Percentiles rank a stretch among this genome's conserved stretches.
Conservation (phyloP, 2,797 vertebrate genomes). For the Rhodeus uyekii region DNA sequence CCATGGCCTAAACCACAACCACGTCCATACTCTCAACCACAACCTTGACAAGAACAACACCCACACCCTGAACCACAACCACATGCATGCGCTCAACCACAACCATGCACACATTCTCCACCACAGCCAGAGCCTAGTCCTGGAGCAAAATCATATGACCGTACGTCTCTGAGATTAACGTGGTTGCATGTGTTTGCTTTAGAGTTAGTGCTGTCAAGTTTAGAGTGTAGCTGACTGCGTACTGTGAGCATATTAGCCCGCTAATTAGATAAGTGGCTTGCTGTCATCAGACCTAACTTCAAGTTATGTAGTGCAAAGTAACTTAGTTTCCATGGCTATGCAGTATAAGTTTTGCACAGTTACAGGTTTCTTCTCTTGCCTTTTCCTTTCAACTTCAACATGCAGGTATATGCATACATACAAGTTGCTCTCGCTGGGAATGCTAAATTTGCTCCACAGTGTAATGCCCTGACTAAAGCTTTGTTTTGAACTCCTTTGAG, state of each 20-base stretch:
- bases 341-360: conserved; percentile 62
- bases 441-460: conserved; percentile 68
- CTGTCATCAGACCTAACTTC: conserved; percentile 50
- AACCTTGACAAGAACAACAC: conserved; percentile 35
- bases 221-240: conserved; percentile 36
- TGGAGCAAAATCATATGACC: conserved; percentile 65
- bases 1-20: conserved; percentile 48
- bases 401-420: conserved; percentile 26
- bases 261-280: conserved; percentile 50
- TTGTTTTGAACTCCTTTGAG: conserved; percentile 65
- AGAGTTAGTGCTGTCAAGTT: conserved; percentile 27
- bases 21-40: conserved; percentile 56
- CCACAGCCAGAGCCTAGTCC: conserved; percentile 65
- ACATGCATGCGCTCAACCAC: conserved; percentile 39
- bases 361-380: conserved; percentile 38
- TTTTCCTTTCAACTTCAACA: not conserved
- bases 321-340: conserved; percentile 56
- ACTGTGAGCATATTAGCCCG: conserved; percentile 47
- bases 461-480: conserved; percentile 71
- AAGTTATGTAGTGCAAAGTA: conserved; percentile 46
- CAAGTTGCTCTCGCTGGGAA: conserved; percentile 52
- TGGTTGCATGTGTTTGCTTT: conserved; percentile 27
- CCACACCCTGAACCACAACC: conserved; percentile 20
- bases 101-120: conserved; percentile 57
- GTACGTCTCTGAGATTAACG: conserved; percentile 23